Evolutionary conservation across 1,140 invertebrate genomes (phyloP), one percentile per base, ranked within the genome.

Genomic region (Argopecten irradians): DNA sequence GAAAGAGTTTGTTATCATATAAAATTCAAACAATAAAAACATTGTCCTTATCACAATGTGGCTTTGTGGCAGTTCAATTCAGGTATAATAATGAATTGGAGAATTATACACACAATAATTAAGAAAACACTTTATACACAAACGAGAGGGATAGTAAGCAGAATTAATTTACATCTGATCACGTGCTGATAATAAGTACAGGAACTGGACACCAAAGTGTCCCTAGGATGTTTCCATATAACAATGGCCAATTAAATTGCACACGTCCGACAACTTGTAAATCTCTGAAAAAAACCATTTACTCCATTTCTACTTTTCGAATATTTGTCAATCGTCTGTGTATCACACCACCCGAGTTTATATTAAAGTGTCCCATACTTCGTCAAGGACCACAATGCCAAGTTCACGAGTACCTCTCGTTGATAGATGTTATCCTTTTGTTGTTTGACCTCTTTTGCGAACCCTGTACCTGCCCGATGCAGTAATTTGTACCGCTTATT

Each of bases 11-110:
- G 55, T 71, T 71, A 71, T 71, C 55, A 71, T 71, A 28, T n/a
- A 55, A 55, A 71, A 5, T 71, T 71, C 55, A 71, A 71, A 71
- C 55, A 71, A 71, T 46, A 71, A n/a, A 71, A 28, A 71, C 11
- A n/a, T 28, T 71, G 55, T 71, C n/a, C 22, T 71, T 71, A 71
- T 71, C 55, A 71, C 55, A 71, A 71, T 71, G 55, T 71, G 55
- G 55, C 55, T 71, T 71, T 71, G 55, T 71, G 55, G 55, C 55
- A 71, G 55, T 71, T 71, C 55, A 71, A 71, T 71, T 71, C 55
- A 71, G 55, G 55, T 71, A 71, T 28, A 71, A 28, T n/a, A 71
- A 71, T 71, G 43, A 46, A 46, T 46, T 46, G 55, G 55, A 71
- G 55, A 71, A 71, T 28, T 71, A 28, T 71, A 71, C 55, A 71